A percentile compares a stretch with the other conserved stretches of the same genome.
phyloP scores from a whole-genome alignment of 2,888 invertebrate genomes.

The Drosophila ochracea region DNA sequence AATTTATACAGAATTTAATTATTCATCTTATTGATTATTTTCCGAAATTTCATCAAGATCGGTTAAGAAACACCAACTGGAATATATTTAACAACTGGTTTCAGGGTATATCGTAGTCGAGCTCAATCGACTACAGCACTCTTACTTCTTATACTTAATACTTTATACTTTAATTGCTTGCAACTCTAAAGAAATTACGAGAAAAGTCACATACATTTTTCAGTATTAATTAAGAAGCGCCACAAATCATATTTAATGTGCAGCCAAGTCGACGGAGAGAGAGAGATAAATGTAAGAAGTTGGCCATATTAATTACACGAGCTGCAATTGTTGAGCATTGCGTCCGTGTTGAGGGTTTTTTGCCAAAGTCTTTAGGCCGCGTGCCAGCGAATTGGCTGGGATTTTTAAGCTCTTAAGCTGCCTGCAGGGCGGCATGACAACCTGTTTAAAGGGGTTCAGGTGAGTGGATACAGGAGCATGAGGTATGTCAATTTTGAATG shows the following conservation, averaged over 20 bases:
- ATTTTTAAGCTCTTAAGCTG: conserved; percentile 50
- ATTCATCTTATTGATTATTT: too few relatives aligned
- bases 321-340: conserved; percentile 22
- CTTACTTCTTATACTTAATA: too few relatives aligned
- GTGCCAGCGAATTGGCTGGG: conserved; percentile 15
- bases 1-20: too few relatives aligned
- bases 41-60: too few relatives aligned
- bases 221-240: conserved; percentile 11
- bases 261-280: conserved; percentile 2
- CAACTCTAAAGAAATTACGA: background rate
- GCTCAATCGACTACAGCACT: too few relatives aligned
- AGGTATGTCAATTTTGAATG: conserved; percentile 47
- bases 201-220: conserved; percentile 1
- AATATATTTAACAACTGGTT: too few relatives aligned
- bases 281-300: conserved; percentile 43
- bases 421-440: conserved; percentile 18
- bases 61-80: too few relatives aligned
- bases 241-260: conserved; percentile 17
- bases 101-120: too few relatives aligned
- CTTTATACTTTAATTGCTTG: background rate
- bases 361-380: conserved; percentile 49
- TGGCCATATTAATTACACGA: conserved; percentile 30
- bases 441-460: background rate
- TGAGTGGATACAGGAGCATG: background rate
- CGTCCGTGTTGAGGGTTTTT: conserved; percentile 13